Percentiles rank a stretch among this genome's conserved stretches.
Conservation (phyloP, 2,113 vertebrate species). For the Mionectes macconnelli region DNA sequence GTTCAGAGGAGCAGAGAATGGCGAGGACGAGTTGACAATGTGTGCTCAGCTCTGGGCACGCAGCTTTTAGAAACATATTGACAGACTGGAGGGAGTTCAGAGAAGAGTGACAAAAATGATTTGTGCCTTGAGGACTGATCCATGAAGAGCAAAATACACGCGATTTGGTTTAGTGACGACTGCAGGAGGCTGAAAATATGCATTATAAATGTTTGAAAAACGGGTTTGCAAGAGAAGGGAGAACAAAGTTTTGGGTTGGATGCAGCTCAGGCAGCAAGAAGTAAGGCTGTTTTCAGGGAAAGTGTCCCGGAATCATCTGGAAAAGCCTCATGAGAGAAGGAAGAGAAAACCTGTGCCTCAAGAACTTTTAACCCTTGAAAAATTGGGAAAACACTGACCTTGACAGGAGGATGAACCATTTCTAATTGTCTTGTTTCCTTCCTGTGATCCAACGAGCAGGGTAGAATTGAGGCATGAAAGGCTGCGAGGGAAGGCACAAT, state of each 20-base stretch:
- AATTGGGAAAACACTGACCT: background rate
- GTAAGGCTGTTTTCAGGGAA: background rate
- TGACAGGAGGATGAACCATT: background rate
- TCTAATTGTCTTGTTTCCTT: background rate
- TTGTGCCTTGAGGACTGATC: background rate
- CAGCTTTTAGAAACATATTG: background rate
- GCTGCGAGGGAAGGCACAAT: background rate
- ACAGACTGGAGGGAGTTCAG: conserved; percentile 31
- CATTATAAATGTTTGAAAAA: background rate
- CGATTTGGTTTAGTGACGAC: background rate
- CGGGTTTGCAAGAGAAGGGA: background rate
- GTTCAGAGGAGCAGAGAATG: background rate
- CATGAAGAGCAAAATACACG: background rate
- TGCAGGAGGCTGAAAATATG: background rate
- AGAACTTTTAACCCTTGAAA: background rate
- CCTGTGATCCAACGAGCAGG: background rate
- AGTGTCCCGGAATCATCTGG: background rate
- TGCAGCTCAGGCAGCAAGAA: background rate
- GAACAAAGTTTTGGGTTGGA: background rate
- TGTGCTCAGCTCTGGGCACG: background rate
- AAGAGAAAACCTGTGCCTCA: background rate
- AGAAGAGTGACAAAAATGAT: conserved; percentile 41
- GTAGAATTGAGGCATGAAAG: background rate
- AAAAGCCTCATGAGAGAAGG: background rate
- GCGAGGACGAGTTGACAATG: background rate